These are phyloP conservation scores for Callipepla californica DNA, from an alignment of 2,113 vertebrate species.

Conservation along the genomic window DNA sequence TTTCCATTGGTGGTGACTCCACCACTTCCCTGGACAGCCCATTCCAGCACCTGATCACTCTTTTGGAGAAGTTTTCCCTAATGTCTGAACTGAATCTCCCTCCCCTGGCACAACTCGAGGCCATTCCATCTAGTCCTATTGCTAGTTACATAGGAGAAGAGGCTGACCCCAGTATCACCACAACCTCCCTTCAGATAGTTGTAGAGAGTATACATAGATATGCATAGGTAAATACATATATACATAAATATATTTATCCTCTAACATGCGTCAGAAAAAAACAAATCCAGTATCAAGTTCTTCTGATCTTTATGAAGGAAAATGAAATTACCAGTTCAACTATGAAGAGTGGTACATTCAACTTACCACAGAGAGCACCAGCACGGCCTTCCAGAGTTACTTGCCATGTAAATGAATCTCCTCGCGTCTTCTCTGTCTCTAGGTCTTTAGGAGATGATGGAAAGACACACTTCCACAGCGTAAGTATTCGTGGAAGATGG, in stretches of 20 bases:
- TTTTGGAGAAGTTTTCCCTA: too few relatives aligned
- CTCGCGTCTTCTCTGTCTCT: slow-evolving; percentile 88
- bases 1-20: too few relatives aligned
- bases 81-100: too few relatives aligned
- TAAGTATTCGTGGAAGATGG: slow-evolving; percentile 86
- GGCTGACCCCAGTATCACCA: too few relatives aligned
- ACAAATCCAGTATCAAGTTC: not conserved
- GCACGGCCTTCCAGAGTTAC: slow-evolving; percentile 93
- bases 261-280: not conserved
- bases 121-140: too few relatives aligned
- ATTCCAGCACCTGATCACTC: too few relatives aligned
- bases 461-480: slow-evolving; percentile 92
- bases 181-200: too few relatives aligned
- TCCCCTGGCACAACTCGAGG: too few relatives aligned
- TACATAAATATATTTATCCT: not conserved
- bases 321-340: not conserved
- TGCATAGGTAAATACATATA: not conserved
- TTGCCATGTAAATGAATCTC: slow-evolving; percentile 96
- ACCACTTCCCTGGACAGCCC: too few relatives aligned
- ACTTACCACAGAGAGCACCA: slow-evolving; percentile 91
- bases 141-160: too few relatives aligned
- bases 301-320: not conserved
- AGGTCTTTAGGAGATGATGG: slow-evolving; percentile 88
- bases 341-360: not conserved
- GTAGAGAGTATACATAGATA: too few relatives aligned